Evolutionary conservation across 2,797 vertebrate genomes (phyloP).

Genomic region (Pterois miles): DNA sequence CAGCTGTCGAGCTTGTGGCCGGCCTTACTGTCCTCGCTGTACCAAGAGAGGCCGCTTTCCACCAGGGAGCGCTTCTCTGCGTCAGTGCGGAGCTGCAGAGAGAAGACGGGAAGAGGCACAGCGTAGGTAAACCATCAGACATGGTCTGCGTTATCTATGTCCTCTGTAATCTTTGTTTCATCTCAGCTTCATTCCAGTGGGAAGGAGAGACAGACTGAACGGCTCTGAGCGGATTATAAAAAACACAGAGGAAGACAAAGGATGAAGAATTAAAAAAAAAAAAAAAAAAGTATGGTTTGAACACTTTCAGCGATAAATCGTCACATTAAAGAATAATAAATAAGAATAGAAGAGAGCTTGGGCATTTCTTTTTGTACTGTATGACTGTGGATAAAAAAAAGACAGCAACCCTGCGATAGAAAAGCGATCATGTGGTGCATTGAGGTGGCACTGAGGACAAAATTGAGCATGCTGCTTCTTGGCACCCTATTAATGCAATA

Average conservation of each 20-base stretch:
- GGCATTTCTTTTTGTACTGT: neutral
- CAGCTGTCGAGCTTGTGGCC: constrained; percentile 83
- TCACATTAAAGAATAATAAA: neutral
- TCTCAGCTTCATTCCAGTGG: constrained; percentile 63
- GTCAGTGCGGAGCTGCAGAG: constrained; percentile 92
- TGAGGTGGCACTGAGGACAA: constrained; percentile 53
- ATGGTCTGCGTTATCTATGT: constrained; percentile 56
- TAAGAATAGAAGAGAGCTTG: neutral
- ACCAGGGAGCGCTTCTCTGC: constrained; percentile 97
- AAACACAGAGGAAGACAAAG: constrained; percentile 32
- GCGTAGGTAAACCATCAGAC: constrained; percentile 44
- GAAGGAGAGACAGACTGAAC: constrained; percentile 40
- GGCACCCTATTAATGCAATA: constrained; percentile 48
- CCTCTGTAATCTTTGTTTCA: constrained; percentile 60
- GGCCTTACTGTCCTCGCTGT: constrained; percentile 91
- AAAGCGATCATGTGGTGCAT: constrained; percentile 41
- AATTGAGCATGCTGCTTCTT: constrained; percentile 61
- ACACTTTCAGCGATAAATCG: constrained; percentile 10
- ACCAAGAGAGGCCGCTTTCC: constrained; percentile 97
- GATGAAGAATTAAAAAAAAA: neutral
- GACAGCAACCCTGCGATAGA: constrained; percentile 26
- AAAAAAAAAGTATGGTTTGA: constrained; percentile 10
- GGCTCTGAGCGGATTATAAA: constrained; percentile 10
- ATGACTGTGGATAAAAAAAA: constrained; percentile 1
- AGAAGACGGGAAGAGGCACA: constrained; percentile 33